Evolutionary conservation across 2,113 vertebrate species (phyloP).

Genomic region (Onychorhynchus coronatus): DNA sequence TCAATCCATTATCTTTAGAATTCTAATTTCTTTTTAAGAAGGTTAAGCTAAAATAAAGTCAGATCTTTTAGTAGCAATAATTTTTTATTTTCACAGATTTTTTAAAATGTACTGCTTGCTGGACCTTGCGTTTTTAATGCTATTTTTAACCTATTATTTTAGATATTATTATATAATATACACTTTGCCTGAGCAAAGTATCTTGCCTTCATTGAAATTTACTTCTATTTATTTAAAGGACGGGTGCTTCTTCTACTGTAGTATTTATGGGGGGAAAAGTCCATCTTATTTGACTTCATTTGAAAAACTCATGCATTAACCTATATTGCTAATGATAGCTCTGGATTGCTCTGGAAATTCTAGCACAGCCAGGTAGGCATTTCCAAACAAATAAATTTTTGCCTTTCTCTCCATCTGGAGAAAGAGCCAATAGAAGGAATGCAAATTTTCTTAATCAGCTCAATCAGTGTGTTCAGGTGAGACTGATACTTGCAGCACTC

Average conservation of each 20-base stretch:
- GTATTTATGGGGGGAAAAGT: accelerated
- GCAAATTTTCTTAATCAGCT: neutral
- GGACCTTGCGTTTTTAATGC: neutral
- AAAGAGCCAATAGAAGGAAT: neutral
- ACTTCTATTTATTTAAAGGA: neutral
- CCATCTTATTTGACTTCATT: neutral
- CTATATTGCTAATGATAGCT: neutral
- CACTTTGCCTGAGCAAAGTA: neutral
- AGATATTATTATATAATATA: neutral
- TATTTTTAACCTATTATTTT: neutral
- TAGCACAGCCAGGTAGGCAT: neutral
- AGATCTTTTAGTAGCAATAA: neutral
- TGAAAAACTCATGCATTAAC: neutral
- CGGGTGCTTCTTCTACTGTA: neutral
- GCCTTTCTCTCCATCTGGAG: neutral
- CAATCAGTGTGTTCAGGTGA: neutral
- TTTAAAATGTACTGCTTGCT: neutral
- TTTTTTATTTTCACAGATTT: neutral
- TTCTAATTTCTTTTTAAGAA: neutral
- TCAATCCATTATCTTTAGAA: neutral
- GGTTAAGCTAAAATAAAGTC: neutral
- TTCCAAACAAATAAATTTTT: neutral
- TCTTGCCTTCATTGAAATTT: neutral
- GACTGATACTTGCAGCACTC: neutral
- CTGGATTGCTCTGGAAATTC: neutral